Evolutionary conservation across 2,888 invertebrate genomes (phyloP).

Genomic region (Hypomecis atomaria): DNA sequence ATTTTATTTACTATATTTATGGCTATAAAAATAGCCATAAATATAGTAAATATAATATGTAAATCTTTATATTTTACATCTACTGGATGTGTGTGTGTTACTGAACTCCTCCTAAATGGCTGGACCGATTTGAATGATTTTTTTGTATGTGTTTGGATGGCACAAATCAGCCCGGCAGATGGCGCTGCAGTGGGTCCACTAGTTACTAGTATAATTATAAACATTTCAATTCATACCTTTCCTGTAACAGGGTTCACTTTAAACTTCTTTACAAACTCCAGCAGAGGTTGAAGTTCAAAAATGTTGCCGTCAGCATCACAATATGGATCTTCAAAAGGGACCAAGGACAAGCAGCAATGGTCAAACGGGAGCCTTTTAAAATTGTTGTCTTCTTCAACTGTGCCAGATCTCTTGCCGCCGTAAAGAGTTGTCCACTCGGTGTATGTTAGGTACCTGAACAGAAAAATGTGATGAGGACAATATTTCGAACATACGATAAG

Average conservation of each 20-base stretch:
- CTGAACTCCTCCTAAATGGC: too few relatives aligned
- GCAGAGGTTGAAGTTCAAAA: conserved; percentile 94
- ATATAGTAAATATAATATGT: too few relatives aligned
- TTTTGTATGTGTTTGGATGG: too few relatives aligned
- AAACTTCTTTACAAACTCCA: conserved; percentile 94
- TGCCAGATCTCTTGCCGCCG: conserved; percentile 92
- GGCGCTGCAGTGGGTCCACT: neutral
- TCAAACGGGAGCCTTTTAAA: conserved; percentile 97
- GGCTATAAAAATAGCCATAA: too few relatives aligned
- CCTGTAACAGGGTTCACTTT: conserved; percentile 98
- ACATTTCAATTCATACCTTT: conserved; percentile 77
- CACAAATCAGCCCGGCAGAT: too few relatives aligned
- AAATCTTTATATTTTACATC: too few relatives aligned
- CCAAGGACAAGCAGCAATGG: conserved; percentile 95
- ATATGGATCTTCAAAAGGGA: conserved; percentile 96
- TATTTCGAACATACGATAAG: neutral
- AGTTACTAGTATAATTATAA: neutral
- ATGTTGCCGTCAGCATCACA: conserved; percentile 96
- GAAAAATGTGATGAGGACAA: conserved; percentile 1
- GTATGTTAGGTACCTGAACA: conserved; percentile 91
- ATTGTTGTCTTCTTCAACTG: conserved; percentile 89
- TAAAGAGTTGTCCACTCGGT: conserved; percentile 96
- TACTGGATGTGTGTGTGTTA: too few relatives aligned
- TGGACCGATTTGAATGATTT: too few relatives aligned
- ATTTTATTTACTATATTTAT: too few relatives aligned